These are phyloP conservation scores for Boloria euphrosyne DNA, from an alignment of 2,888 invertebrate genomes.

Conservation along the genomic window DNA sequence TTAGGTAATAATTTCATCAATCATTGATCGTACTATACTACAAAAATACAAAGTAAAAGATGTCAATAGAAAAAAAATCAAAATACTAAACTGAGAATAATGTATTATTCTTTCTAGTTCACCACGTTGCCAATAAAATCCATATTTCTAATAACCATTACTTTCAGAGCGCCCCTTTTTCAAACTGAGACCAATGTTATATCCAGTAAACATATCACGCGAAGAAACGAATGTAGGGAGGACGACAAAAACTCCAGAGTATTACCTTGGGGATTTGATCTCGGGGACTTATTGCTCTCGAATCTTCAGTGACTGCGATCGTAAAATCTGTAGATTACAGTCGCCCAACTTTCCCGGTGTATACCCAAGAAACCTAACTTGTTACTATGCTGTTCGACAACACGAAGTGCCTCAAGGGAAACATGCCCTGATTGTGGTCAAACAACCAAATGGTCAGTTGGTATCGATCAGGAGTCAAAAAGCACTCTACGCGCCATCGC, in stretches of 20 bases:
- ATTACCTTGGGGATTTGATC: conserved; percentile 93
- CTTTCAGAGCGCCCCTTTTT: conserved; percentile 79
- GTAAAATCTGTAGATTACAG: conserved; percentile 93
- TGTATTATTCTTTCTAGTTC: too few species aligned
- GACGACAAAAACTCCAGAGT: conserved; percentile 80
- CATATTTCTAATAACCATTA: conserved; percentile 15
- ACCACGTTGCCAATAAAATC: not conserved
- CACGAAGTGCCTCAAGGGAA: conserved; percentile 93
- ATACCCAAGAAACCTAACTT: conserved; percentile 96
- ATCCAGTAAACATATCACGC: conserved; percentile 78
- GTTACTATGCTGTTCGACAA: conserved; percentile 94
- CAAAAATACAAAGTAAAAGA: conserved; percentile 1
- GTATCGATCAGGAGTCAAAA: conserved; percentile 91
- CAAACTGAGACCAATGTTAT: conserved; percentile 73
- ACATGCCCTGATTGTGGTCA: conserved; percentile 92
- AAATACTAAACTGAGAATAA: too few species aligned
- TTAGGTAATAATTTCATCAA: not conserved
- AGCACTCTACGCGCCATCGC: conserved; percentile 83
- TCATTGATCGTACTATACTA: not conserved
- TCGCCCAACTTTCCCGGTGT: conserved; percentile 96
- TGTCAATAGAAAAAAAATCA: too few species aligned
- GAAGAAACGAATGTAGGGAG: conserved; percentile 68
- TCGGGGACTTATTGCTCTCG: conserved; percentile 95
- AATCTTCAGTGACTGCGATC: conserved; percentile 95
- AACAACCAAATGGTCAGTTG: conserved; percentile 92